Base-by-base conservation (phyloP, 1,140 invertebrate species). In the Oncopodura yosiiana region DNA sequence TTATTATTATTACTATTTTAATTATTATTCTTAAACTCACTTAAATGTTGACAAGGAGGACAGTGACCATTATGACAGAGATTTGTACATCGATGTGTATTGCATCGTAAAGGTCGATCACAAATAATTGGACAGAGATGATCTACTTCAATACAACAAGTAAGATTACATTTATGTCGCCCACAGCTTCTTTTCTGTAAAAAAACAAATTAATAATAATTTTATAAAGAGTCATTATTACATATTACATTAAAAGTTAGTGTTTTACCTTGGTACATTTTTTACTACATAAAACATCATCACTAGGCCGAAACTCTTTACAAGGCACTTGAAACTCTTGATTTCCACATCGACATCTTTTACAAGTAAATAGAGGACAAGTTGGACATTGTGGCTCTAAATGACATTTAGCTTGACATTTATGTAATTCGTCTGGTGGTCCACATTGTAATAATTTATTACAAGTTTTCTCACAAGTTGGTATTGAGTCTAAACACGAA, bases 41-140 rank as follows among this genome's bases (percentile, higher is more conserved):
- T 89, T 63, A 83, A 82, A 59, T 82, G 74, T 59, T 81, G 80
- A 68, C 91, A 95, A 2, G 82, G 80, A 27, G 78, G 78, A 69
- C 93, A 97, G 68, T 87, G 82, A 44, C 88, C 87, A 51, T 78
- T 79, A 70, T 97, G 93, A 74, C 93, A 97, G 6, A 81, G 81
- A 62, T 83, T 78, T 63, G 88, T 82, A 71, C 93, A 97, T 58
- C 81, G 82, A 68, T 97, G 93, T 49, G 78, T 76, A 24, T 88
- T 87, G 70, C 93, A 97, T 32, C 77, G 79, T 1, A 95, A 72
- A 1, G 77, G 80, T 59, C 82, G 81, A 14, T 82, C 85, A 72
- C 92, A 96, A 34, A 81, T 77, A 58, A 87, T 70, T 1, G 81
- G 79, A 73, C 94, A 97, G 27, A 82, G 73, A 69, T 97, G 94